Conservation (phyloP, 2,888 invertebrate genomes). For the Hydrotaea cyrtoneurina region DNA sequence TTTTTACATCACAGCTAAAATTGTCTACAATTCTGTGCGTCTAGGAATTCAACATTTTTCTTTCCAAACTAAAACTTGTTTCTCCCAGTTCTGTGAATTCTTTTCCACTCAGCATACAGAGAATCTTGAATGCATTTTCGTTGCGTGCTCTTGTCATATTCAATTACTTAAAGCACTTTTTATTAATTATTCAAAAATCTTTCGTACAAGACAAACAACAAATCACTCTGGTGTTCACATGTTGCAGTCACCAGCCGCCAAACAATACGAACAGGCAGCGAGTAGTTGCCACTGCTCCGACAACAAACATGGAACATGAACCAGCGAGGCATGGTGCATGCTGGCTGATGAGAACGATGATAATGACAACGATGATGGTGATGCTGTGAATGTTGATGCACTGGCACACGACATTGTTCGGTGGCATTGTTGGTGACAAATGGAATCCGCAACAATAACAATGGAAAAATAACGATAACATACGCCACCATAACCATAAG, state of each 20-base stretch:
- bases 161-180: constrained; percentile 1
- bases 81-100: too few relatives aligned
- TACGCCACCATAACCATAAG: background rate
- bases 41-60: too few relatives aligned
- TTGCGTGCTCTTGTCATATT: background rate
- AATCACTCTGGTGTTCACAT: constrained; percentile 7
- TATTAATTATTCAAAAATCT: constrained; percentile 2
- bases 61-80: too few relatives aligned
- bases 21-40: too few relatives aligned
- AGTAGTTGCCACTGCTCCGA: background rate
- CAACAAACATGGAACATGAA: background rate
- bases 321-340: too few relatives aligned
- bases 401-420: background rate
- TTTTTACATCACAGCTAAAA: too few relatives aligned
- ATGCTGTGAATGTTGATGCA: background rate
- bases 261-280: background rate
- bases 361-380: background rate
- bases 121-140: too few relatives aligned
- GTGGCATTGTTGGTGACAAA: background rate
- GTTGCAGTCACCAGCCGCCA: background rate
- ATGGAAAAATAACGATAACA: background rate
- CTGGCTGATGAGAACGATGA: background rate
- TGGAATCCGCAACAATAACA: background rate
- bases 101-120: too few relatives aligned
- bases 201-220: background rate